Evolutionary conservation across 2,113 vertebrate species (phyloP).

Genomic region (Cavia aperea): DNA sequence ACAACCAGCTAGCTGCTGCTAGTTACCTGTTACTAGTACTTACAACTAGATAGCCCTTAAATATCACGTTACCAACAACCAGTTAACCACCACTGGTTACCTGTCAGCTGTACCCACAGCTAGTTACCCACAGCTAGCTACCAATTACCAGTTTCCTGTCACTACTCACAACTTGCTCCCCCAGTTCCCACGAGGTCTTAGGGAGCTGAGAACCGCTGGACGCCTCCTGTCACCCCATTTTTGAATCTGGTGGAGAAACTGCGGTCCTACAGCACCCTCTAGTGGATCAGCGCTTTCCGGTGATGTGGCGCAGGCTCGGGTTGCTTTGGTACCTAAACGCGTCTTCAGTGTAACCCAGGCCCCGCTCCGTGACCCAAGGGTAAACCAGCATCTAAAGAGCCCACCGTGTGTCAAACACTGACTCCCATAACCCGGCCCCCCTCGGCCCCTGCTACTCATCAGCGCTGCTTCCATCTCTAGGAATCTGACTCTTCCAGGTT

Average conservation of each 20-base stretch:
- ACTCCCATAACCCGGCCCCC: accelerated
- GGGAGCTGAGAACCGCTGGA: neutral
- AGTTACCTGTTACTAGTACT: neutral
- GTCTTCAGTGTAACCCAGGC: no score
- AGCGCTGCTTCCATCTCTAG: neutral
- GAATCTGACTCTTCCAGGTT: accelerated
- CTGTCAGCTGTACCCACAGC: no score
- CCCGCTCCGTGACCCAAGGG: neutral
- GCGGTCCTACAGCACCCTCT: neutral
- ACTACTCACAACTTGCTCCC: neutral
- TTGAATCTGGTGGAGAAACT: neutral
- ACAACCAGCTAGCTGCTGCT: neutral
- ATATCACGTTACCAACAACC: no score
- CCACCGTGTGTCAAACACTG: accelerated
- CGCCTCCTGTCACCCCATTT: no score
- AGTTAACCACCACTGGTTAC: no score
- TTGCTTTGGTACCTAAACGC: no score
- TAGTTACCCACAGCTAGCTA: neutral
- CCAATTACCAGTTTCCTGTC: neutral
- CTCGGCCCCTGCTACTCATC: neutral
- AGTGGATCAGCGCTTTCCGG: neutral
- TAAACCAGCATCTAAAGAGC: neutral
- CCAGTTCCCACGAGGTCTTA: neutral
- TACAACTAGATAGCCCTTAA: neutral
- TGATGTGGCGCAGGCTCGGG: neutral